Evolutionary conservation across 2,113 vertebrate species (phyloP).

Genomic region (Triplophysa siluroides): DNA sequence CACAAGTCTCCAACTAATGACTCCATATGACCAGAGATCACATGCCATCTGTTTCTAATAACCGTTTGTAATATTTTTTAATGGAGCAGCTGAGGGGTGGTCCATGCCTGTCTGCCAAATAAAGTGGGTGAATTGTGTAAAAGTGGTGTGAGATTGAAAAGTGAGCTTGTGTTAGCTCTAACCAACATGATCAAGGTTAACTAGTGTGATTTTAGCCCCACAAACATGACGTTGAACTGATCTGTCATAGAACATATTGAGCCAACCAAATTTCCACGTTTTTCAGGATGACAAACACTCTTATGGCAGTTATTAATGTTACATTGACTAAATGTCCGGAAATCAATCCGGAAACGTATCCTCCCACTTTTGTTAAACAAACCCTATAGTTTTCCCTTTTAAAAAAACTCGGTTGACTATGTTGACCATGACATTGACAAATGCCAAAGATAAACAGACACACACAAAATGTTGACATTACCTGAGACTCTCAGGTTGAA

Average conservation of each 20-base stretch:
- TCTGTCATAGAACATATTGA: no score
- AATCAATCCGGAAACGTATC: no score
- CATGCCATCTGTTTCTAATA: constrained; percentile 31
- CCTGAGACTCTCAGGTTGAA: background rate
- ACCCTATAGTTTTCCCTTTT: no score
- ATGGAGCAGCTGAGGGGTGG: background rate
- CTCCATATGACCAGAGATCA: background rate
- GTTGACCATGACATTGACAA: background rate
- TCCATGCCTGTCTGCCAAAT: background rate
- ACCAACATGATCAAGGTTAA: no score
- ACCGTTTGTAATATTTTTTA: background rate
- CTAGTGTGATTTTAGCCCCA: no score
- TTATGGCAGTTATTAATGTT: no score
- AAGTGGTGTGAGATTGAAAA: background rate
- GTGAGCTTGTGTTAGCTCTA: no score
- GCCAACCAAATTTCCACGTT: no score
- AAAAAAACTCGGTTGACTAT: background rate
- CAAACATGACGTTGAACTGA: no score
- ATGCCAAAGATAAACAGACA: background rate
- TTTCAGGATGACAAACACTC: no score
- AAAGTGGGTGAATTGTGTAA: background rate
- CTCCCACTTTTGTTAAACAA: no score
- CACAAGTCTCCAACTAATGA: background rate
- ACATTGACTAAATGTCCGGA: no score
- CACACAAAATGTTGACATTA: background rate